Percentiles rank a stretch among this genome's conserved stretches.
Evolutionary conservation across 1,140 invertebrate genomes (phyloP).

Genomic region (Orchesella cincta): DNA sequence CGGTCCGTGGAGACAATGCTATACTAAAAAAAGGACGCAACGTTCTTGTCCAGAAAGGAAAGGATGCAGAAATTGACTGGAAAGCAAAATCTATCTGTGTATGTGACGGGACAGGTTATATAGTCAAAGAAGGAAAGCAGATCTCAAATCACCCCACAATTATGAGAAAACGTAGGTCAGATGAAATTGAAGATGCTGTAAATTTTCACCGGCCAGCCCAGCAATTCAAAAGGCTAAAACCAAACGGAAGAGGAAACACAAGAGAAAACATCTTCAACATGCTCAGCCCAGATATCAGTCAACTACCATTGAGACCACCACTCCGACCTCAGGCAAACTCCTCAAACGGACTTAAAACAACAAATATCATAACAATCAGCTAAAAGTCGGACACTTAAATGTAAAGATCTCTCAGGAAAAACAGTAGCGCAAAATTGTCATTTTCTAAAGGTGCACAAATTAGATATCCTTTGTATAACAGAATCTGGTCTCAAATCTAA

Average conservation of each 20-base stretch:
- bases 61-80: not conserved
- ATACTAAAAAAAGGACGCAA: not conserved
- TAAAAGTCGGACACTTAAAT: slow-evolving; percentile 6
- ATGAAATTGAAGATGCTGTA: no score
- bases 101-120: no score
- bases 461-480: not conserved
- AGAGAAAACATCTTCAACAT: not conserved
- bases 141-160: no score
- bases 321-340: not conserved
- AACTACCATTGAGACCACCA: not conserved
- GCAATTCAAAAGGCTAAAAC: not conserved
- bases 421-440: not conserved
- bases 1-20: not conserved
- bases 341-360: no score
- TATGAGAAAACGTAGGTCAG: no score
- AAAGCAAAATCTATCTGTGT: no score
- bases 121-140: no score
- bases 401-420: not conserved
- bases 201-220: not conserved
- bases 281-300: not conserved
- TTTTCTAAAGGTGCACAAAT: not conserved
- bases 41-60: not conserved
- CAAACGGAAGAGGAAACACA: not conserved
- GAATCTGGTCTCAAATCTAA: not conserved
- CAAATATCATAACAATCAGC: not conserved